Conservation (phyloP, 2,113 vertebrate genomes). For the Pelodiscus sinensis region DNA sequence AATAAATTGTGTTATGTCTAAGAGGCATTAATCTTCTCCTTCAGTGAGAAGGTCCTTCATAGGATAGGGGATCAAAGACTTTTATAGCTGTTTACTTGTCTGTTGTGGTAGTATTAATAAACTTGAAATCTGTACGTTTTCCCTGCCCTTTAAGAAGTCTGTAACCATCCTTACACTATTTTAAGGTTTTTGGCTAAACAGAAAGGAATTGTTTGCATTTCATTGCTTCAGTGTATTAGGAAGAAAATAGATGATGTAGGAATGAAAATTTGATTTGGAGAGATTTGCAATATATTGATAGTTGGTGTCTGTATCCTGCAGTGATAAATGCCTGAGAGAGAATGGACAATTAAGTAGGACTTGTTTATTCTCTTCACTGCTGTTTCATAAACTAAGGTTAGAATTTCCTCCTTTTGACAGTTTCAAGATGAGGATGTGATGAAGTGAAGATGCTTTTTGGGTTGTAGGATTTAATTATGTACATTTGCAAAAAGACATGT, state of each 20-base stretch:
- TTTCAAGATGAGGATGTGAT: neutral
- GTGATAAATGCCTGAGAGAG: neutral
- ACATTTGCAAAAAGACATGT: neutral
- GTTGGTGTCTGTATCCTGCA: neutral
- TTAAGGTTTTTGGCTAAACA: neutral
- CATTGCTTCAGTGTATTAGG: neutral
- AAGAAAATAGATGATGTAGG: neutral
- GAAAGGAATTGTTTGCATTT: neutral
- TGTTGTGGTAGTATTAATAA: neutral
- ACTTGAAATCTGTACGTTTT: neutral
- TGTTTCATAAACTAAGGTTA: neutral
- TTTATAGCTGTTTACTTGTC: neutral
- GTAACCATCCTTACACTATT: neutral
- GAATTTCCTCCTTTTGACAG: neutral
- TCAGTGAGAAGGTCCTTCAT: neutral
- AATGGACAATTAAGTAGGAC: neutral
- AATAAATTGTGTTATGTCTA: neutral
- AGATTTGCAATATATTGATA: neutral
- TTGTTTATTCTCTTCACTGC: neutral
- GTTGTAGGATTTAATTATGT: fast-evolving
- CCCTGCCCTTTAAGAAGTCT: neutral
- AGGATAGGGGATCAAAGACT: neutral
- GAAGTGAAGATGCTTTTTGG: neutral
- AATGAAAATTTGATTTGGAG: neutral
- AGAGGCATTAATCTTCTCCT: neutral